Evolutionary conservation across 53 echinoderm and acorn worm genomes (phyloP).

Genomic region (Hippasteria phrygiana): DNA sequence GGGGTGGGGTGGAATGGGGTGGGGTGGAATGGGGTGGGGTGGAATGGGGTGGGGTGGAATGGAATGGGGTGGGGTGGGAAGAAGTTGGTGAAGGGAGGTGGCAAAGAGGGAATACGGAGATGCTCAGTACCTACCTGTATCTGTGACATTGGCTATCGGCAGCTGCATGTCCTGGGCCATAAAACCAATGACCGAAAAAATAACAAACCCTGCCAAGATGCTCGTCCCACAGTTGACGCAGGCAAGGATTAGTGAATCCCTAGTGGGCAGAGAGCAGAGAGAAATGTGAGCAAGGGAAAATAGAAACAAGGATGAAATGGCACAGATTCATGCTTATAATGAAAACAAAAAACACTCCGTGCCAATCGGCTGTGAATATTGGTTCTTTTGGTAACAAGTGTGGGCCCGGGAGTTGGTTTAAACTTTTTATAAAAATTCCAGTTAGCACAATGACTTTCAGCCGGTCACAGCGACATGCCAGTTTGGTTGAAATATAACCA

Average conservation of each 20-base stretch:
- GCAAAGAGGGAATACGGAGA: no score
- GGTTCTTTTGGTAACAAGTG: no score
- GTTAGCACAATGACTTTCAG: no score
- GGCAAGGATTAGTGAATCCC: slow-evolving; percentile 80
- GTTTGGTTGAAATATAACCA: no score
- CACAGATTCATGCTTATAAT: no score
- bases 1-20: no score
- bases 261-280: neutral
- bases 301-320: neutral
- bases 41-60: neutral
- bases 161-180: slow-evolving; percentile 78
- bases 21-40: no score
- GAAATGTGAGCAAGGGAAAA: neutral
- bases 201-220: slow-evolving; percentile 85
- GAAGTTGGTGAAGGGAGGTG: neutral
- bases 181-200: slow-evolving; percentile 84
- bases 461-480: no score
- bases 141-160: slow-evolving; percentile 69
- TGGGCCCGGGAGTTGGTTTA: no score
- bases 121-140: slow-evolving; percentile 60
- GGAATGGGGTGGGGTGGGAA: neutral
- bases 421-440: no score
- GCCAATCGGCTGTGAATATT: no score
- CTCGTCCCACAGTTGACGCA: slow-evolving; percentile 84
- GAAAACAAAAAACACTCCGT: no score